Conservation (phyloP, 2,888 invertebrate species). For the Meteorus colon region DNA sequence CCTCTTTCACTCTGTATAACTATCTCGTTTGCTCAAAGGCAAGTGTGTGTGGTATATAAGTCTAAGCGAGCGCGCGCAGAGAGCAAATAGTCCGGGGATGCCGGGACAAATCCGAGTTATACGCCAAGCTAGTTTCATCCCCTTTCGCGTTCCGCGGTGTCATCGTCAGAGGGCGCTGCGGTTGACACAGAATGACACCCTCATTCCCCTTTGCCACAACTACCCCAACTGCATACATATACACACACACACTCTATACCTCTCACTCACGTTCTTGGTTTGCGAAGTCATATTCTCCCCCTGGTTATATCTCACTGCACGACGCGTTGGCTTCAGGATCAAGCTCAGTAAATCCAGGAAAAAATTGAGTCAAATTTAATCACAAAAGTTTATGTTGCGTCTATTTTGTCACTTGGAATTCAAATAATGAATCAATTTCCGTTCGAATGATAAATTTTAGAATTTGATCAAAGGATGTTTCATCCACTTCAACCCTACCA, state of each 20-base stretch:
- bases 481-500: too few species aligned
- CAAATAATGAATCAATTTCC: too few species aligned
- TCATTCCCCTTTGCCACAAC: constrained; percentile 42
- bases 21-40: constrained; percentile 24
- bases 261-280: neutral
- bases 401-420: too few species aligned
- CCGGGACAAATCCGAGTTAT: constrained; percentile 61
- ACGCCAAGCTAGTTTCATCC: constrained; percentile 62
- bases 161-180: constrained; percentile 73
- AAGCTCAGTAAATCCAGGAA: neutral
- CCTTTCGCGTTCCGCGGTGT: constrained; percentile 71
- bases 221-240: constrained; percentile 4
- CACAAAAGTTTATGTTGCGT: too few species aligned
- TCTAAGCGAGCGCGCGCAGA: constrained; percentile 37
- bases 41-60: constrained; percentile 19
- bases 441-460: too few species aligned
- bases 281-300: neutral
- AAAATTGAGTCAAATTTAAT: too few species aligned
- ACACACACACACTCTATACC: constrained; percentile 20
- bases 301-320: neutral
- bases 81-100: constrained; percentile 51
- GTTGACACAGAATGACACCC: constrained; percentile 72
- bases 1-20: constrained; percentile 5
- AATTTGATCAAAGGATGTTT: too few species aligned
- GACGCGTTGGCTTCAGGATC: neutral